phyloP scores from a whole-genome alignment of 2,888 invertebrate genomes.

The Ceratothoa steindachneri region DNA sequence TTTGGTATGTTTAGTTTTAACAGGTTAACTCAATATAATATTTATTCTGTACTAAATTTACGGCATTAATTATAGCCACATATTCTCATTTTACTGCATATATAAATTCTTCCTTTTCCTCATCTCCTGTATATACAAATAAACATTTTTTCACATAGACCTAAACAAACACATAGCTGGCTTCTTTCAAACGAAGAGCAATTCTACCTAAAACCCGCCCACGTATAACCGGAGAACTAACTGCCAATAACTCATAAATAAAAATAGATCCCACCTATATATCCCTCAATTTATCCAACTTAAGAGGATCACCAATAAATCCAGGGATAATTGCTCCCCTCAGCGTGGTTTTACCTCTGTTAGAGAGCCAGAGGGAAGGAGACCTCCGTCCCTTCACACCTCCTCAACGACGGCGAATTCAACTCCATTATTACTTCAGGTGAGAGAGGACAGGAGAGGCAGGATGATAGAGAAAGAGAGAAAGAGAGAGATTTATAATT shows the following conservation, averaged over 20 bases:
- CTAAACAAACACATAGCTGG: too few relatives aligned
- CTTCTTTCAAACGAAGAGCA: too few relatives aligned
- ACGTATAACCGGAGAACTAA: background rate
- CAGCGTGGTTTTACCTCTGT: background rate
- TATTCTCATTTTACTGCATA: too few relatives aligned
- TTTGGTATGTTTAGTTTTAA: too few relatives aligned
- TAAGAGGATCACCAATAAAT: constrained; percentile 11
- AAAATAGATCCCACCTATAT: background rate
- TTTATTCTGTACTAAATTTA: too few relatives aligned
- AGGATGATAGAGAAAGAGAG: constrained; percentile 8
- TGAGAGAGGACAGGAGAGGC: background rate
- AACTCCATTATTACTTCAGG: background rate
- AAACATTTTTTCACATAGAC: too few relatives aligned
- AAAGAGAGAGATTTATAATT: constrained; percentile 4
- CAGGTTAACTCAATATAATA: too few relatives aligned
- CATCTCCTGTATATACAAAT: too few relatives aligned
- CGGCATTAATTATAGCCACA: too few relatives aligned
- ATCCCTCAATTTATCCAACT: constrained; percentile 11
- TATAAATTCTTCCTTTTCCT: too few relatives aligned
- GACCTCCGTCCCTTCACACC: background rate
- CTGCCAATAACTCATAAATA: background rate
- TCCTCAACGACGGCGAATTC: background rate
- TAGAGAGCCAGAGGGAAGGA: too few relatives aligned
- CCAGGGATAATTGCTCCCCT: constrained; percentile 13
- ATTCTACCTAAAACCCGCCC: background rate